Percentiles rank a stretch among this genome's conserved stretches.
These are phyloP conservation scores for Phyllotreta striolata DNA, from an alignment of 2,888 invertebrate genomes.

Conservation along the genomic window DNA sequence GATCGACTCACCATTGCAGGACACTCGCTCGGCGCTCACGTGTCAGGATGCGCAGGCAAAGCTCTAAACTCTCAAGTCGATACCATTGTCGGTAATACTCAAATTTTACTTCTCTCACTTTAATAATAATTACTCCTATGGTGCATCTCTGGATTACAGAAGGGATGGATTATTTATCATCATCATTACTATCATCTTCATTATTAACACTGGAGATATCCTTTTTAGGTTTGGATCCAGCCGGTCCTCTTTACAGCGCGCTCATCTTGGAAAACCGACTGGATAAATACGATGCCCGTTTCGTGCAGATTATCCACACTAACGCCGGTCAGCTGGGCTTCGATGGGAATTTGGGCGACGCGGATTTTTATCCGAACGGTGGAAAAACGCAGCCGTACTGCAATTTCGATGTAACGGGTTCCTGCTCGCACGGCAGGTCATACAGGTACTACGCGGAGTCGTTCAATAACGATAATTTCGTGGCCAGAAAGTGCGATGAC, in stretches of 20 bases:
- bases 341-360: background rate
- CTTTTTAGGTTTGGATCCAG: slow-evolving; percentile 6
- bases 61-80: slow-evolving; percentile 43
- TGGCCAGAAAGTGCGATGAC: too few species aligned
- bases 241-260: background rate
- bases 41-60: slow-evolving; percentile 45
- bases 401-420: background rate
- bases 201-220: too few species aligned
- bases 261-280: background rate
- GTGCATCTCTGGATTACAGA: too few species aligned
- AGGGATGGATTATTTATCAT: too few species aligned
- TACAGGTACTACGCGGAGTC: slow-evolving; percentile 6
- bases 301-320: slow-evolving; percentile 12
- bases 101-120: too few species aligned
- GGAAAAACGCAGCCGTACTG: background rate
- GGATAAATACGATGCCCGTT: background rate
- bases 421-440: slow-evolving; percentile 1
- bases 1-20: slow-evolving; percentile 38
- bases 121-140: too few species aligned
- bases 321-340: background rate
- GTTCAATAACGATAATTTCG: background rate
- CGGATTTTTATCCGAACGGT: slow-evolving; percentile 14
- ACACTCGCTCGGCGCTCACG: slow-evolving; percentile 54
- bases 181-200: too few species aligned
- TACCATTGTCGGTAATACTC: slow-evolving; percentile 43